Percentiles rank a stretch among this genome's conserved stretches.
These are phyloP conservation scores for Paratilapia polleni DNA, from an alignment of 2,113 vertebrate species.

Conservation along the genomic window DNA sequence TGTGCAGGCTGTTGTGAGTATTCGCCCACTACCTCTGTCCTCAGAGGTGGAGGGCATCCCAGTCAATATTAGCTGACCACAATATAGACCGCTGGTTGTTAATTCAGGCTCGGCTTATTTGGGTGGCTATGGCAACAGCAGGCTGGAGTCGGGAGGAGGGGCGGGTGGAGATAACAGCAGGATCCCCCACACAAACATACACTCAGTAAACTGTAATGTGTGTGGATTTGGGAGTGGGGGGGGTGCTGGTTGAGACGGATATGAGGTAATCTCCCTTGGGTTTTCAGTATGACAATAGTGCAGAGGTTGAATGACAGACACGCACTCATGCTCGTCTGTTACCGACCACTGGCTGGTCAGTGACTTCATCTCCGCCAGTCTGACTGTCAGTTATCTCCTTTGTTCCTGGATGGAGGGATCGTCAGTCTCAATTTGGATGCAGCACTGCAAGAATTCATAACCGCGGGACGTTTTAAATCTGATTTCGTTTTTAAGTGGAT, in stretches of 20 bases:
- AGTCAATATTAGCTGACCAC: constrained; percentile 51
- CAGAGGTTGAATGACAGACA: constrained; percentile 56
- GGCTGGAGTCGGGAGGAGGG: background rate
- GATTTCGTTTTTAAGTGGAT: background rate
- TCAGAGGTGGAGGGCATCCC: constrained; percentile 46
- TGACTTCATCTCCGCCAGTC: constrained; percentile 74
- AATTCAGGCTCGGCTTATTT: constrained; percentile 38
- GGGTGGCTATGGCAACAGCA: constrained; percentile 55
- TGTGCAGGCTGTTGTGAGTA: constrained; percentile 7
- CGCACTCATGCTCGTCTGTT: constrained; percentile 56
- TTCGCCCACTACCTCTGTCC: constrained; percentile 22
- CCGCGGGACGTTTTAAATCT: constrained; percentile 6
- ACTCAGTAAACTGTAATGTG: constrained; percentile 32
- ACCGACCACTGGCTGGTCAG: constrained; percentile 66
- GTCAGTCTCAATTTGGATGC: constrained; percentile 5
- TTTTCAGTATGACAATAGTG: constrained; percentile 64
- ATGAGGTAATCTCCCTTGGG: constrained; percentile 80
- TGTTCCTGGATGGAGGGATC: constrained; percentile 60
- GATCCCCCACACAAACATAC: background rate
- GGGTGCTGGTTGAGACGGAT: constrained; percentile 55
- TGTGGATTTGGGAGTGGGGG: constrained; percentile 24
- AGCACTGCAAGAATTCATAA: constrained; percentile 15
- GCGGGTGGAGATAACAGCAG: background rate
- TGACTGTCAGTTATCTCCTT: constrained; percentile 65
- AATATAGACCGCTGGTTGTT: constrained; percentile 16